These are phyloP conservation scores for Hypocryptadius cinnamomeus DNA, from an alignment of 2,113 vertebrate species.

Conservation along the genomic window DNA sequence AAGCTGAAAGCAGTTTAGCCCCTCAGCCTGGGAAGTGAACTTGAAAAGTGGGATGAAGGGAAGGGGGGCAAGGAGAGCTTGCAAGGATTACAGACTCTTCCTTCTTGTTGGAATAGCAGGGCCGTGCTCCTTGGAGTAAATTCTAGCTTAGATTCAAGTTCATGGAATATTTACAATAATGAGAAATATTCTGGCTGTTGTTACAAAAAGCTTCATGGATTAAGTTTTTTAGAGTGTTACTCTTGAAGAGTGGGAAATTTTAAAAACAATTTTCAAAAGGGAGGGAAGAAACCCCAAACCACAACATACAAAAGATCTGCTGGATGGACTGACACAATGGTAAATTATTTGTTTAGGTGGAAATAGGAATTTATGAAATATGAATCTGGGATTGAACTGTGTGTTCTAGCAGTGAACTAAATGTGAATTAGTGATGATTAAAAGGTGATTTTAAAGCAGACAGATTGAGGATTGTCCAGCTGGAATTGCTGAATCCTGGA, in stretches of 20 bases:
- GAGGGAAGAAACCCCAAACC: fast-evolving
- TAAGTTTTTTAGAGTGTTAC: background rate
- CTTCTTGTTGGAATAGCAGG: background rate
- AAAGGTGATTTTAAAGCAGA: background rate
- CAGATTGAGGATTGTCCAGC: background rate
- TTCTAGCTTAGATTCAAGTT: background rate
- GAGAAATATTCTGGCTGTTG: background rate
- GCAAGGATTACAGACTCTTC: background rate
- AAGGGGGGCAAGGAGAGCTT: background rate
- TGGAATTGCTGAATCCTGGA: background rate
- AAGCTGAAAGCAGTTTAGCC: background rate
- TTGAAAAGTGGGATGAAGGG: background rate
- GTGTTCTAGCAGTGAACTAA: background rate
- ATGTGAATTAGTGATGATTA: background rate
- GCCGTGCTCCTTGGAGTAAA: background rate
- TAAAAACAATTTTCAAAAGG: background rate
- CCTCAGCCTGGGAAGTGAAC: background rate
- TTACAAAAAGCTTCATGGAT: background rate
- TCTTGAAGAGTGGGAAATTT: background rate
- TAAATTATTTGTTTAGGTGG: background rate
- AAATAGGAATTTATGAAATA: background rate
- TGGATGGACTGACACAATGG: background rate
- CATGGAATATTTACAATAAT: background rate
- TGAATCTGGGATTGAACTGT: background rate
- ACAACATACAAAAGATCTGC: background rate